A percentile compares a stretch with the other conserved stretches of the same genome.
Evolutionary conservation across 2,888 invertebrate species (phyloP).

Genomic region (Pyrrhosoma nymphula): DNA sequence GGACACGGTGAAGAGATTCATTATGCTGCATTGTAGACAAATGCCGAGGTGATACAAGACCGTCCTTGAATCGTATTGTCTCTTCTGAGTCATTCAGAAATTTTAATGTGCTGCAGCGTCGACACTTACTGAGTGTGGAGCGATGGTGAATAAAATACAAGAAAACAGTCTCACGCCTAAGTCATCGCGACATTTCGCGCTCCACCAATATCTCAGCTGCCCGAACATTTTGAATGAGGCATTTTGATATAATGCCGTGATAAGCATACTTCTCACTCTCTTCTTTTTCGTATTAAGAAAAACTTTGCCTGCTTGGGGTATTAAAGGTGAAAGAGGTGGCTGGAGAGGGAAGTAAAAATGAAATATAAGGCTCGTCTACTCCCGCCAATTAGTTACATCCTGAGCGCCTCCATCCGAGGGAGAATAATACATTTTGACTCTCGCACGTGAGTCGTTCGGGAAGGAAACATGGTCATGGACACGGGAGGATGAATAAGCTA

Average conservation of each 20-base stretch:
- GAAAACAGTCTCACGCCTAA: not conserved
- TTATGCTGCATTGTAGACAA: conserved; percentile 20
- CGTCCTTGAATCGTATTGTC: conserved; percentile 43
- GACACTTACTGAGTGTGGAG: not conserved
- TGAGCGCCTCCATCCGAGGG: conserved; percentile 50
- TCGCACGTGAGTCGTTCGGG: conserved; percentile 57
- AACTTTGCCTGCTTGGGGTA: conserved; percentile 18
- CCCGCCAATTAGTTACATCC: conserved; percentile 56
- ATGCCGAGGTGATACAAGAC: not conserved
- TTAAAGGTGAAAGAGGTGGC: not conserved
- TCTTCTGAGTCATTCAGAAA: not conserved
- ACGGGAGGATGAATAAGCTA: conserved; percentile 67
- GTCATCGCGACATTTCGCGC: not conserved
- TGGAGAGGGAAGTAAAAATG: not conserved
- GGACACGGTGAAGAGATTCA: conserved; percentile 13
- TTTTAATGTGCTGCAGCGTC: not conserved
- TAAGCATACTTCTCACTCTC: not conserved
- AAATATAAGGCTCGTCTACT: conserved; percentile 46
- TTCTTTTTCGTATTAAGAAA: conserved; percentile 45
- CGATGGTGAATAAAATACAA: not conserved
- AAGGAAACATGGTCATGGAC: conserved; percentile 58
- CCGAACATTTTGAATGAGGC: not conserved
- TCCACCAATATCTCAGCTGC: conserved; percentile 22
- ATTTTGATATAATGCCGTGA: not conserved
- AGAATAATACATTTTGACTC: conserved; percentile 42